phyloP scores from a whole-genome alignment of 2,113 vertebrate genomes.

The Oxyura jamaicensis region DNA sequence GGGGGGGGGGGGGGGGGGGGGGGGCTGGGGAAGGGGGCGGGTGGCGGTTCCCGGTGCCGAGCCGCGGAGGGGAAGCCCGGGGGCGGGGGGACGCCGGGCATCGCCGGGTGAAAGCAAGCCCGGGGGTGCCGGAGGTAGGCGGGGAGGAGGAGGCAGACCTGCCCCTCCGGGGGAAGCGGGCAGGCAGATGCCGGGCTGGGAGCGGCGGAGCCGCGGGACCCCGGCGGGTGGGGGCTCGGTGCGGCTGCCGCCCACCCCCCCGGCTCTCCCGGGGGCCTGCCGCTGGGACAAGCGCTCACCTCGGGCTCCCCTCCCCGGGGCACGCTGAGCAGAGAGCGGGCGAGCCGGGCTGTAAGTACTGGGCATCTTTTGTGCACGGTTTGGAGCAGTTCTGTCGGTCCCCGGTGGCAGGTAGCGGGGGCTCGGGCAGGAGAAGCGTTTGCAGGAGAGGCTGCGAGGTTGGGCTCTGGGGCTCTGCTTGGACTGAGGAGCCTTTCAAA shows the following conservation, averaged over 20 bases:
- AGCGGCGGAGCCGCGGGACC: not conserved
- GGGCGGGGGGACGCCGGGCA: not conserved
- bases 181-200: conserved; percentile 27
- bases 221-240: not conserved
- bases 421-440: not conserved
- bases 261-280: not conserved
- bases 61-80: not conserved
- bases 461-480: not conserved
- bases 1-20: not conserved
- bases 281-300: not conserved
- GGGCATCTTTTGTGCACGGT: not conserved
- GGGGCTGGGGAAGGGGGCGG: not conserved
- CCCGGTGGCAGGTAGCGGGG: conserved; percentile 9
- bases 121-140: conserved; percentile 27
- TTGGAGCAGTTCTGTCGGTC: not conserved
- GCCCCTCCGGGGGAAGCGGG: not conserved
- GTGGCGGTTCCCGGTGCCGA: not conserved
- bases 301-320: not conserved
- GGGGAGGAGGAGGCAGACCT: conserved; percentile 57
- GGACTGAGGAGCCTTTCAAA: not conserved
- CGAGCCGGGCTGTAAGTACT: conserved; percentile 23
- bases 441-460: not conserved
- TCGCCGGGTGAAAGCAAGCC: not conserved
- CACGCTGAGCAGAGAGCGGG: not conserved
- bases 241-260: not conserved